These are phyloP conservation scores for Hippocampus kuda DNA, from an alignment of 2,797 vertebrate species.

Conservation along the genomic window DNA sequence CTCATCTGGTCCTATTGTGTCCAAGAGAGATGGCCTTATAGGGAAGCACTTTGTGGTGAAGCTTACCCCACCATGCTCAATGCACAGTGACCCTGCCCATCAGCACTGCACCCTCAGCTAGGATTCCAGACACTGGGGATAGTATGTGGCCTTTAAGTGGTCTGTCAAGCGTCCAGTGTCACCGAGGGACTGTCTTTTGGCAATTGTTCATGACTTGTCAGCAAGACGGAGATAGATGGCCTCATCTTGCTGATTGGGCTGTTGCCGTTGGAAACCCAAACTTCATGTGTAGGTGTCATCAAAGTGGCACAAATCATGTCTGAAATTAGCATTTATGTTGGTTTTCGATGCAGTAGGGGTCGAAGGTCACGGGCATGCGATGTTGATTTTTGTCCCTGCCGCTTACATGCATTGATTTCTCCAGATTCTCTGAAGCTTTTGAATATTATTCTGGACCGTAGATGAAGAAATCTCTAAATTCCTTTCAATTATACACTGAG, in stretches of 20 bases:
- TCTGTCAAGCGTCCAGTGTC: constrained; percentile 66
- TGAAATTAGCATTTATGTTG: not conserved
- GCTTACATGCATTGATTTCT: no score
- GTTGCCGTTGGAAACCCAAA: not conserved
- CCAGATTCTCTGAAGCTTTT: no score
- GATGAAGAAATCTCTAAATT: no score
- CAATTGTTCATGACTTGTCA: constrained; percentile 44
- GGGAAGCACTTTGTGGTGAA: constrained; percentile 69
- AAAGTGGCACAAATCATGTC: not conserved
- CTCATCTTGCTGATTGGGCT: constrained; percentile 16
- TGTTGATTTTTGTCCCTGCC: no score
- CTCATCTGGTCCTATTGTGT: constrained; percentile 67
- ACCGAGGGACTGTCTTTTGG: constrained; percentile 50
- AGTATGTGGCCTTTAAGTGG: constrained; percentile 74
- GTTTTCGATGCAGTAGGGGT: not conserved
- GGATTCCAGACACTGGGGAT: constrained; percentile 72
- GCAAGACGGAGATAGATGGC: constrained; percentile 33
- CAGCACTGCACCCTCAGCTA: constrained; percentile 52
- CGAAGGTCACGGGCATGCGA: no score
- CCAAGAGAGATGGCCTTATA: constrained; percentile 78
- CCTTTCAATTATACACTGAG: no score
- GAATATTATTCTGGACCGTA: no score
- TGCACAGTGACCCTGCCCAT: constrained; percentile 50
- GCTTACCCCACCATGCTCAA: constrained; percentile 35
- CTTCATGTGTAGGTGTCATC: not conserved